A percentile compares a stretch with the other conserved stretches of the same genome.
Evolutionary conservation across 2,888 invertebrate genomes (phyloP).

Genomic region (Philereme transversata): DNA sequence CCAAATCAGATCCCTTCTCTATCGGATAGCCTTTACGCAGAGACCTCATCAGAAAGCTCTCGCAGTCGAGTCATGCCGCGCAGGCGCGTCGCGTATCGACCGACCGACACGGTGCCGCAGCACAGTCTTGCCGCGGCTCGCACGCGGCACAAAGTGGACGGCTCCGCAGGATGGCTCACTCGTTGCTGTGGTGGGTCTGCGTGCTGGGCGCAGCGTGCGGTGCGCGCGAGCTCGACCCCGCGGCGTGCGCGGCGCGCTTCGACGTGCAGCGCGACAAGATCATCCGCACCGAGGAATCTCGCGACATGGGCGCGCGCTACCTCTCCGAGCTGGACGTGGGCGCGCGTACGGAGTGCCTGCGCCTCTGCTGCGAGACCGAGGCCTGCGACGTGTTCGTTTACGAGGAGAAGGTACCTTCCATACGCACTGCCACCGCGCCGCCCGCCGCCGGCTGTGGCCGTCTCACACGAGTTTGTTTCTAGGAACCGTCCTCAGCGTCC

Average conservation of each 20-base stretch:
- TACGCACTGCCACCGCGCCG: neutral
- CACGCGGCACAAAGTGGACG: neutral
- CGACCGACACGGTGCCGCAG: neutral
- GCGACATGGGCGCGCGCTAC: conserved; percentile 94
- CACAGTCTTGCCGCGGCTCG: neutral
- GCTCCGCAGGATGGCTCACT: conserved; percentile 34
- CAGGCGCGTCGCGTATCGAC: neutral
- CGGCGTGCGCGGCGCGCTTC: conserved; percentile 89
- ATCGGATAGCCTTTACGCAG: no score
- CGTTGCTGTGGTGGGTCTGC: conserved; percentile 52
- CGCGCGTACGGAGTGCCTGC: conserved; percentile 91
- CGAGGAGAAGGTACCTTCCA: conserved; percentile 93
- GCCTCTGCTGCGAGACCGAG: conserved; percentile 94
- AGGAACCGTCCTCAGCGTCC: no score
- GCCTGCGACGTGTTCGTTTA: conserved; percentile 96
- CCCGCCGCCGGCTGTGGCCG: no score
- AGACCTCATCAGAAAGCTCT: no score
- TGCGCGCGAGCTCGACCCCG: conserved; percentile 84
- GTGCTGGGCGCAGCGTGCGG: conserved; percentile 52
- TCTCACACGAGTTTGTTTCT: no score
- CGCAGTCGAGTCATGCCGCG: neutral
- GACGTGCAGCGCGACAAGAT: conserved; percentile 95
- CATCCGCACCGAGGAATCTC: conserved; percentile 95
- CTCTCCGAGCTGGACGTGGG: conserved; percentile 93
- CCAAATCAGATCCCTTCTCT: no score